Conservation (phyloP, 2,113 vertebrate species). For the Pollachius pollachius region DNA sequence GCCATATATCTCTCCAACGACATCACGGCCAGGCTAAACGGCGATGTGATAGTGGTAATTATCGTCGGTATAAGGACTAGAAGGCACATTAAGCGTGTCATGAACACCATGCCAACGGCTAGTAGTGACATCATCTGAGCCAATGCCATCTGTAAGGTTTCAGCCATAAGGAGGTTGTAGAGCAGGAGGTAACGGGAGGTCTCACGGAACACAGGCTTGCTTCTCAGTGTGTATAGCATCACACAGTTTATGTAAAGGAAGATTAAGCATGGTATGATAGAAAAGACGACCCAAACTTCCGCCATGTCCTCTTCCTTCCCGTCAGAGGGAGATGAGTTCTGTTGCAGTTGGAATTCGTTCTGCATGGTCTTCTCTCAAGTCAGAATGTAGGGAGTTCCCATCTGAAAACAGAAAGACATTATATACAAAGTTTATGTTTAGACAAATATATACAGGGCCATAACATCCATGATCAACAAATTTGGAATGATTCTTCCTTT, state of each 20-base stretch:
- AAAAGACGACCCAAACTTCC: background rate
- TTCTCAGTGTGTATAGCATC: background rate
- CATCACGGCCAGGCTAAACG: background rate
- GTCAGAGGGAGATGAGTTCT: too few species aligned
- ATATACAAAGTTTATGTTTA: too few species aligned
- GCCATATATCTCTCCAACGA: constrained; percentile 32
- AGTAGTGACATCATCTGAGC: background rate
- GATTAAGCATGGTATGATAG: background rate
- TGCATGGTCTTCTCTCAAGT: too few species aligned
- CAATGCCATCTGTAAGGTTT: background rate
- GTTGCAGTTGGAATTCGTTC: too few species aligned
- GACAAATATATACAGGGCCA: too few species aligned
- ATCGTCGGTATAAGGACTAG: background rate
- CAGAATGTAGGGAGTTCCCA: too few species aligned
- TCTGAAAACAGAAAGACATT: too few species aligned
- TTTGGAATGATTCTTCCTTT: too few species aligned
- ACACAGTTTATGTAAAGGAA: constrained; percentile 23
- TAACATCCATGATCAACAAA: too few species aligned
- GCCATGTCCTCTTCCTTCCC: too few species aligned
- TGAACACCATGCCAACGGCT: background rate
- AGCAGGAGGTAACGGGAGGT: background rate
- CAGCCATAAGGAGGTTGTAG: constrained; percentile 30
- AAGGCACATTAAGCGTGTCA: background rate
- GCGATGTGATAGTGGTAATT: background rate
- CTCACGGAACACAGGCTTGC: background rate